phyloP scores from a whole-genome alignment of 2,113 vertebrate genomes.

The Genyomyrus donnyi region DNA sequence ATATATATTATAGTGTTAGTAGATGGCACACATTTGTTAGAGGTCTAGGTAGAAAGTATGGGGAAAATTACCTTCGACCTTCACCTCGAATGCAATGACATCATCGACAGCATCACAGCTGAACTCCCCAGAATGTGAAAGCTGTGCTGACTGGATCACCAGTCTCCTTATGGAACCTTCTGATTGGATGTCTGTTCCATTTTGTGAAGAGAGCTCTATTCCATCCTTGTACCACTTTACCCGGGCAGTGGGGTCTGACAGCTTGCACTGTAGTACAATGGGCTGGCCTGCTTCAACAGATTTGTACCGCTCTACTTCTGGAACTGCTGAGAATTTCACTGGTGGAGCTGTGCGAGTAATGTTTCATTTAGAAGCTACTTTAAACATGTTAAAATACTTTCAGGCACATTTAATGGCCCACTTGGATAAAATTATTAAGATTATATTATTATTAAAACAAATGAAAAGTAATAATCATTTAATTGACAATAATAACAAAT shows the following conservation, averaged over 20 bases:
- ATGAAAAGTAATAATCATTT: background rate
- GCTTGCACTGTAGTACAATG: conserved; percentile 57
- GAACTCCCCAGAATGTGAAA: conserved; percentile 59
- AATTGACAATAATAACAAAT: background rate
- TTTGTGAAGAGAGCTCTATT: conserved; percentile 42
- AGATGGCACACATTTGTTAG: conserved; percentile 44
- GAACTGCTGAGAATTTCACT: conserved; percentile 52
- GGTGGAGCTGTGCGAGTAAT: conserved; percentile 47
- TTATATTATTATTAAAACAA: background rate
- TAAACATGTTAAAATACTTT: background rate
- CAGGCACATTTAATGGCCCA: background rate
- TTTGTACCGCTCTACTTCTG: conserved; percentile 55
- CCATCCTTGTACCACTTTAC: conserved; percentile 64
- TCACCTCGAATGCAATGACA: conserved; percentile 65
- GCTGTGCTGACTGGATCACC: conserved; percentile 54
- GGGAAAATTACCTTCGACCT: conserved; percentile 70
- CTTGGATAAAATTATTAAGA: background rate
- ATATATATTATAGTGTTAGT: conserved; percentile 37
- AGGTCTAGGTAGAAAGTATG: conserved; percentile 42
- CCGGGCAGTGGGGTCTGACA: conserved; percentile 50
- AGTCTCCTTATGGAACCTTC: conserved; percentile 50
- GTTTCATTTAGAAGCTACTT: conserved; percentile 34
- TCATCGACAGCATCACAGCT: conserved; percentile 62
- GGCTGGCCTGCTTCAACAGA: conserved; percentile 55
- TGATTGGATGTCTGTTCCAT: conserved; percentile 50